Conservation (phyloP, 2,797 vertebrate species). For the Orestias chungarensis region DNA sequence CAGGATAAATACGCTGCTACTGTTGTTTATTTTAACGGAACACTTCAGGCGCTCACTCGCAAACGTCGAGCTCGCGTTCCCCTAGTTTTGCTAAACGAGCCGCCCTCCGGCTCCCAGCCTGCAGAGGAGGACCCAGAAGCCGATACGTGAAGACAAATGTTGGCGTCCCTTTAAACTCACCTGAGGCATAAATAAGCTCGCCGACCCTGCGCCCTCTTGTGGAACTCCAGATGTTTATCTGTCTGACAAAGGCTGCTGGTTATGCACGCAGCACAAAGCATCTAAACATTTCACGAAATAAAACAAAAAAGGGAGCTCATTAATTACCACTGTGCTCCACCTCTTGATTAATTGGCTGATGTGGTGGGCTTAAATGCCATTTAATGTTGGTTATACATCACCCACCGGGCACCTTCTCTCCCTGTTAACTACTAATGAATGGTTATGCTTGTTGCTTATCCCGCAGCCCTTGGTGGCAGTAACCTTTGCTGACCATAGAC, state of each 20-base stretch:
- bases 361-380: slow-evolving; percentile 52
- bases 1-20: slow-evolving; percentile 44
- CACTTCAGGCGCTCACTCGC: slow-evolving; percentile 28
- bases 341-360: slow-evolving; percentile 56
- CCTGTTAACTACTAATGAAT: slow-evolving; percentile 53
- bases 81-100: slow-evolving; percentile 12
- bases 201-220: slow-evolving; percentile 80
- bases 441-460: slow-evolving; percentile 64
- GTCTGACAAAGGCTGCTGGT: slow-evolving; percentile 87
- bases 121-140: slow-evolving; percentile 32
- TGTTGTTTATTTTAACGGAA: slow-evolving; percentile 40
- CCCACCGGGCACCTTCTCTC: slow-evolving; percentile 34
- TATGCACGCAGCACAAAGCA: slow-evolving; percentile 72
- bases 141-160: slow-evolving; percentile 42
- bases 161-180: slow-evolving; percentile 31
- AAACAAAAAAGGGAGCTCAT: slow-evolving; percentile 39
- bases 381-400: slow-evolving; percentile 62
- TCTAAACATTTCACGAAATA: slow-evolving; percentile 43
- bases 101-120: slow-evolving; percentile 20
- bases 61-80: not conserved
- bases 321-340: slow-evolving; percentile 45
- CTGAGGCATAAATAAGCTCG: slow-evolving; percentile 18
- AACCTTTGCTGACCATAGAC: slow-evolving; percentile 60
- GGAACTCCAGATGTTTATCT: slow-evolving; percentile 84
- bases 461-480: slow-evolving; percentile 82